Base-by-base conservation (phyloP, 2,797 vertebrate genomes). In the Chaetophractus vellerosus region DNA sequence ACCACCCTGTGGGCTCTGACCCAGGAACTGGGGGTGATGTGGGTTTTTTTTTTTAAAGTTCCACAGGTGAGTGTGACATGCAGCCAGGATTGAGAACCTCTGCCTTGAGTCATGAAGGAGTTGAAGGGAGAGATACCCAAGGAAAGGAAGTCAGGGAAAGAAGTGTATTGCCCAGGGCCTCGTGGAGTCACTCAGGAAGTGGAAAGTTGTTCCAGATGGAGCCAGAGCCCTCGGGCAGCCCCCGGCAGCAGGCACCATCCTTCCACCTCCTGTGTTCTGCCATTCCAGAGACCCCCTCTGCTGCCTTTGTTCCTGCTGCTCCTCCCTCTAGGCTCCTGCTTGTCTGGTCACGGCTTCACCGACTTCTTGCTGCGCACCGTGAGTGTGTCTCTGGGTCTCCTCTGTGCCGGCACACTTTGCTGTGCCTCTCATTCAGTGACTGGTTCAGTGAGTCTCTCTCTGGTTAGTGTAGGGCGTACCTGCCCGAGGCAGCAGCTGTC, bases 161-260 rank as follows among this genome's bases (percentile, higher is more conserved):
- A 0, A 0, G 55, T 0, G 0, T 38, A 28, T 45, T 45, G 45
- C 45, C 45, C 45, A 45, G 9, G 45, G 45, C 45, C 45, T 45
- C 45, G 45, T 45, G 45, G 64, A 14, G 23, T 89, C 69, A 2
- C 14, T 19, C 0, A 0, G 69, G 36, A 41, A 26, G 78, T 57
- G 41, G 9, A 71, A 57, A 76, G 28, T 61, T 15, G 8, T 79
- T 90, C 64, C 50, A 41, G 15, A 24, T 1, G 78, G 31, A 61
- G 4, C 48, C 33, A 1, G 57, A 61, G 48, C 5, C 50, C 55
- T 45, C 26, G 1, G 41, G 85, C 28, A 3, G 1, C 0, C 79
- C 50, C 61, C 75, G 59, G 4, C 3, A 15, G 80, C 6, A 9
- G 57, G 48, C 8, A 0, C 21, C 74, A 0, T 0, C 21, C 6